A percentile compares a stretch with the other conserved stretches of the same genome.
Evolutionary conservation across 1,140 invertebrate species (phyloP).

Genomic region (Ceratitis capitata): DNA sequence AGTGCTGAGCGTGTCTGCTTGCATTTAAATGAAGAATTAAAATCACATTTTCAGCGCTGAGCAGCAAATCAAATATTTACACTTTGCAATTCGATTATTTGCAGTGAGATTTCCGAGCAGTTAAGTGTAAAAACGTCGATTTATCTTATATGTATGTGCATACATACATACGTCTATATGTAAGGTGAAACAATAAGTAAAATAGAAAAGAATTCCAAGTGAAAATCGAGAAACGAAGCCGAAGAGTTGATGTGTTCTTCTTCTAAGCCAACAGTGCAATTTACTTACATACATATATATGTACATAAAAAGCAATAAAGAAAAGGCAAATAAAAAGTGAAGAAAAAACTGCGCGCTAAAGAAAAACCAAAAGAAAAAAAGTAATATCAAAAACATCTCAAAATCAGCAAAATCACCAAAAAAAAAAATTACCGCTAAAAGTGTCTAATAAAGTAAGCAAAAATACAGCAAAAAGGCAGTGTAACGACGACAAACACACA

Average conservation of each 20-base stretch:
- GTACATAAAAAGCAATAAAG: background rate
- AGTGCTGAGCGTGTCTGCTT: background rate
- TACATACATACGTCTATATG: background rate
- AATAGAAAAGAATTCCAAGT: background rate
- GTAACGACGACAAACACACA: background rate
- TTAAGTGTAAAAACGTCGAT: background rate
- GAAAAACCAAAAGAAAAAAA: background rate
- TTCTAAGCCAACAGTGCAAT: background rate
- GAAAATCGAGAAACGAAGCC: background rate
- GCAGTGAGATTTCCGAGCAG: background rate
- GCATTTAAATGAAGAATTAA: slow-evolving; percentile 29
- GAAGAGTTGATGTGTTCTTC: background rate
- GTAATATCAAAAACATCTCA: background rate
- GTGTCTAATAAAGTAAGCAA: background rate
- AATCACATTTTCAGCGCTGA: background rate
- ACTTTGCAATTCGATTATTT: slow-evolving; percentile 22
- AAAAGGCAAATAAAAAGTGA: background rate
- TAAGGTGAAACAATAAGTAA: background rate
- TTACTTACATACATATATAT: background rate
- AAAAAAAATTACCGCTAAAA: background rate
- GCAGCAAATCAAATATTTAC: slow-evolving; percentile 26
- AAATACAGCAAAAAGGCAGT: slow-evolving; percentile 28
- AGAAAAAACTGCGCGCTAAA: background rate
- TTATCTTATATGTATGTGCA: background rate
- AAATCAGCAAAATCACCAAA: background rate